A percentile compares a stretch with the other conserved stretches of the same genome.
These are phyloP conservation scores for Montipora sp. DNA, from an alignment of 64 coral and sea anemone genomes.

Conservation along the genomic window DNA sequence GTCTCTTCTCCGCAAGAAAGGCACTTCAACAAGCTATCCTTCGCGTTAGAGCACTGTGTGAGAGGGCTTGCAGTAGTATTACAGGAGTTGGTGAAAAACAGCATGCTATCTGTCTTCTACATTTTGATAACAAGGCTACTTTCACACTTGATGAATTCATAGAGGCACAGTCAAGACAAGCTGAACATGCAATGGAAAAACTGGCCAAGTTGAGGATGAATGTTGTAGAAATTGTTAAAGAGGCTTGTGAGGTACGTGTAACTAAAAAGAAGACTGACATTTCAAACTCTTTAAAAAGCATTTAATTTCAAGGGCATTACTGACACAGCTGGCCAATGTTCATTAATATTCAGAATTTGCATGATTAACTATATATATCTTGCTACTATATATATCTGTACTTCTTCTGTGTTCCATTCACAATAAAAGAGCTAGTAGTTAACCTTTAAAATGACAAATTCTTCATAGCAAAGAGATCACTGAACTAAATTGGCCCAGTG, in stretches of 20 bases:
- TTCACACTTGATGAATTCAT: slow-evolving; percentile 78
- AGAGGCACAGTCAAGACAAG: slow-evolving; percentile 40
- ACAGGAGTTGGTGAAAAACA: slow-evolving; percentile 67
- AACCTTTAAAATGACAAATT: no score
- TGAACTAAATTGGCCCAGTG: no score
- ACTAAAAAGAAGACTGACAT: no score
- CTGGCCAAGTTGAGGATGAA: slow-evolving; percentile 57
- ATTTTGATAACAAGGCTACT: slow-evolving; percentile 35
- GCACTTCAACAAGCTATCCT: slow-evolving; percentile 64
- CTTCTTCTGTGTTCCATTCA: no score
- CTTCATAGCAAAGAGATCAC: no score
- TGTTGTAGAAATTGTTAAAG: slow-evolving; percentile 71
- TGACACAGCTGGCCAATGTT: no score
- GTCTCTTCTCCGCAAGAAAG: slow-evolving; percentile 64
- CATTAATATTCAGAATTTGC: no score
- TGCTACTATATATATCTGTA: no score
- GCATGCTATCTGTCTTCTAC: slow-evolving; percentile 60
- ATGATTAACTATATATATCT: no score
- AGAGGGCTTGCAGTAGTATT: slow-evolving; percentile 84
- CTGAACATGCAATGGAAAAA: slow-evolving; percentile 69
- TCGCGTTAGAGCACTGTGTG: slow-evolving; percentile 67
- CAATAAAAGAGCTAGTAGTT: no score
- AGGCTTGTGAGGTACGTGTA: slow-evolving; percentile 83
- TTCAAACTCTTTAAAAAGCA: no score
- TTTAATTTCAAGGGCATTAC: no score